Evolutionary conservation across 2,888 invertebrate species (phyloP).

Genomic region (Deilephila porcellus): DNA sequence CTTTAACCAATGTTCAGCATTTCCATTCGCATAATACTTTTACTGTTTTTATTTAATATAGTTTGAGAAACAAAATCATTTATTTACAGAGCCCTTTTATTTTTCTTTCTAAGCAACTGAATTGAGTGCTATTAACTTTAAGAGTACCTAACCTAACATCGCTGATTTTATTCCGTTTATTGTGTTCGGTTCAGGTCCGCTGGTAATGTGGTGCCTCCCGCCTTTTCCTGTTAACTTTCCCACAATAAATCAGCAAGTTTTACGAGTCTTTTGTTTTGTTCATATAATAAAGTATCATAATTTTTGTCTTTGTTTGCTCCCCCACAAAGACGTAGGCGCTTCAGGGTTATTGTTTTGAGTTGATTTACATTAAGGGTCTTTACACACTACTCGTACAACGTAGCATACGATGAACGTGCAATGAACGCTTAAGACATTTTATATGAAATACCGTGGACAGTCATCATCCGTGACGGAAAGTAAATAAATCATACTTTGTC

Average conservation of each 20-base stretch:
- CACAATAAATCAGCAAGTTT: slow-evolving; percentile 17
- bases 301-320: slow-evolving; percentile 18
- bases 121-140: neutral
- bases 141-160: neutral
- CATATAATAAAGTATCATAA: slow-evolving; percentile 18
- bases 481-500: too few species aligned
- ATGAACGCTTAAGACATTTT: too few species aligned
- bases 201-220: neutral
- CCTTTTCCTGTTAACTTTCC: slow-evolving; percentile 2
- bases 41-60: too few species aligned
- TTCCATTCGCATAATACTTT: too few species aligned
- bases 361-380: neutral
- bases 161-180: slow-evolving; percentile 1
- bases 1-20: too few species aligned
- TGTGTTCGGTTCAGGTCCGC: neutral
- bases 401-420: too few species aligned
- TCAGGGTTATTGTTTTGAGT: neutral
- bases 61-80: too few species aligned
- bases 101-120: neutral
- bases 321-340: neutral
- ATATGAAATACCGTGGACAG: too few species aligned
- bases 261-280: slow-evolving; percentile 22
- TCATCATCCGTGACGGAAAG: too few species aligned
- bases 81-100: too few species aligned
- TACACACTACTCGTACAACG: too few species aligned